Conservation (phyloP, 2,888 invertebrate species). For the Pyralis farinalis region DNA sequence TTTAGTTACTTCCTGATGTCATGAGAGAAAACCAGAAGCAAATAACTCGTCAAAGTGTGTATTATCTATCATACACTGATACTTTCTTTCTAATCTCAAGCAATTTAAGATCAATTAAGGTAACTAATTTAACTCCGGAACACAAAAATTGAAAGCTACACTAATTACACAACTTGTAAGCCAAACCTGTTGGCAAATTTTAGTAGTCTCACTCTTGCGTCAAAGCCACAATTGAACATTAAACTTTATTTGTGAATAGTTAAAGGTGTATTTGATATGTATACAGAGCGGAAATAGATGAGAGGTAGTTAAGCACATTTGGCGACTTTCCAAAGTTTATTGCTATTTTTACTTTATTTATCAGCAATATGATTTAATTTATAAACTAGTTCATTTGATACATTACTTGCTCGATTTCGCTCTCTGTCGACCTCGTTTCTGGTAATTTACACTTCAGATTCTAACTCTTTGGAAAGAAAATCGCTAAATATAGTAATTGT, state of each 20-base stretch:
- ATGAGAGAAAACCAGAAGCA: conserved; percentile 8
- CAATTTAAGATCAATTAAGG: conserved; percentile 18
- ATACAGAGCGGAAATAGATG: conserved; percentile 17
- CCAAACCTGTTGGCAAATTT: conserved; percentile 26
- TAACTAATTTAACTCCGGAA: conserved; percentile 30
- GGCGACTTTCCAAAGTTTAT: conserved; percentile 46
- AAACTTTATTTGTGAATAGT: conserved; percentile 18
- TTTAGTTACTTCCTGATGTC: background rate
- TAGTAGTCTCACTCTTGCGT: conserved; percentile 7
- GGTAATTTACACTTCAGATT: background rate
- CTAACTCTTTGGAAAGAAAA: background rate
- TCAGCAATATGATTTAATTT: conserved; percentile 21
- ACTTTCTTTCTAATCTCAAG: conserved; percentile 10
- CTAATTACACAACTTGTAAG: conserved; percentile 34
- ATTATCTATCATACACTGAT: conserved; percentile 6
- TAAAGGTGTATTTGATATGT: conserved; percentile 9
- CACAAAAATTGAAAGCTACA: conserved; percentile 39
- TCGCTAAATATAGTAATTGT: background rate
- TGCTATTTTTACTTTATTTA: conserved; percentile 34
- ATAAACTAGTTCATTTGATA: conserved; percentile 9
- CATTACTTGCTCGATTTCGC: background rate
- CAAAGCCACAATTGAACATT: conserved; percentile 11
- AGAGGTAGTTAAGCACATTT: conserved; percentile 22
- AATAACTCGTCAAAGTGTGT: background rate
- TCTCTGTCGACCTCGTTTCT: background rate